These are phyloP conservation scores for Bucorvus abyssinicus DNA, from an alignment of 2,797 vertebrate genomes.

Conservation along the genomic window DNA sequence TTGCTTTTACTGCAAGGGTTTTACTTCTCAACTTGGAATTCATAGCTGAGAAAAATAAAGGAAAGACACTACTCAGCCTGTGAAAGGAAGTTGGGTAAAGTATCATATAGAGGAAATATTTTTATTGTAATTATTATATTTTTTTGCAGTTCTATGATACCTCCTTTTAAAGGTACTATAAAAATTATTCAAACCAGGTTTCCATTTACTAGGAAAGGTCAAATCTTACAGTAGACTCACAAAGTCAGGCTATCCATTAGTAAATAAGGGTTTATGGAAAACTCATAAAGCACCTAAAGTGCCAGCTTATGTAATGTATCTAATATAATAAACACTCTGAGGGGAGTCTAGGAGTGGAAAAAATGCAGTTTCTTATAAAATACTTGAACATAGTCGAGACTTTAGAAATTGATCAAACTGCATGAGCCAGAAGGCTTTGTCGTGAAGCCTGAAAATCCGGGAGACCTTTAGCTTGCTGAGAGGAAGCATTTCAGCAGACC, in stretches of 20 bases:
- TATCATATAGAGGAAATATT: neutral
- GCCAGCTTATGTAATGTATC: constrained; percentile 46
- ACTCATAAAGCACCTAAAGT: constrained; percentile 56
- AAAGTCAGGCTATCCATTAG: constrained; percentile 45
- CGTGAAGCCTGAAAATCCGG: constrained; percentile 39
- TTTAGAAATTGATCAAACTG: constrained; percentile 30
- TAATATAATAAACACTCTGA: constrained; percentile 49
- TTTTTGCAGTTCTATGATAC: constrained; percentile 7
- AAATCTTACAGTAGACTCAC: constrained; percentile 25
- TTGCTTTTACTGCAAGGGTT: neutral
- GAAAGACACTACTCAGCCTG: neutral
- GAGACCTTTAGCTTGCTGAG: constrained; percentile 15
- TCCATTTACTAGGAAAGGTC: constrained; percentile 25
- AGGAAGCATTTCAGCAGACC: constrained; percentile 24
- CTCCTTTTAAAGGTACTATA: constrained; percentile 30
- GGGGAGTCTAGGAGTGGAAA: constrained; percentile 23
- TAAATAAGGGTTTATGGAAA: constrained; percentile 62
- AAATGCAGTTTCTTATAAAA: constrained; percentile 49
- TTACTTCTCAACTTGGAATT: neutral
- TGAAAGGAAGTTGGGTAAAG: neutral
- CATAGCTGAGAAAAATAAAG: neutral
- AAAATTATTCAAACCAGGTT: constrained; percentile 37
- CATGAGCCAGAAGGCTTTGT: neutral
- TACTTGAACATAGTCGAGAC: constrained; percentile 21
- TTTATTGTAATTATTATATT: neutral